phyloP scores from a whole-genome alignment of 2,797 vertebrate genomes.

The Lophius americanus region DNA sequence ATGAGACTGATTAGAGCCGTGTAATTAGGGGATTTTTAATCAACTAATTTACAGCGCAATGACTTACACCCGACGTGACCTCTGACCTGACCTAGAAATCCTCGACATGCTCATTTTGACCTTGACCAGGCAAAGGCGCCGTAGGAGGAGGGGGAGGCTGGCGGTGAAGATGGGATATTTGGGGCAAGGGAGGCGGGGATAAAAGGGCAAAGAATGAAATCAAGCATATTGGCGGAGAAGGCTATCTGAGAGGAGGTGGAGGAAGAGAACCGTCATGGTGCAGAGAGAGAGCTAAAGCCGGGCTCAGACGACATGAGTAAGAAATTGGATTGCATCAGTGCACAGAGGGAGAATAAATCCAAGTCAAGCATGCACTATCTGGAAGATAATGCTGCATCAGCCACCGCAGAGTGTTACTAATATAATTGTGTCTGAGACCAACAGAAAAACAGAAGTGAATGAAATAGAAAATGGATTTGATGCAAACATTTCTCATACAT shows the following conservation, averaged over 20 bases:
- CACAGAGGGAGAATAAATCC: no score
- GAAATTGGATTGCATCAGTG: no score
- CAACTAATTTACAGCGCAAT: constrained; percentile 86
- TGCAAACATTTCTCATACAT: no score
- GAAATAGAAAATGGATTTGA: no score
- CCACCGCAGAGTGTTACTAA: no score
- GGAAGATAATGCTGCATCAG: no score
- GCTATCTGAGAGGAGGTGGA: neutral
- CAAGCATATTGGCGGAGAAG: constrained; percentile 10
- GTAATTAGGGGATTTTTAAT: constrained; percentile 88
- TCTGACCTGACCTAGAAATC: constrained; percentile 66
- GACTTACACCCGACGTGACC: constrained; percentile 63
- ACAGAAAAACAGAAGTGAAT: no score
- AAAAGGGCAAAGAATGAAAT: constrained; percentile 33
- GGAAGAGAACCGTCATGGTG: no score
- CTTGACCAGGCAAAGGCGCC: constrained; percentile 20
- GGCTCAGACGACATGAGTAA: no score
- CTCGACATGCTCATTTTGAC: constrained; percentile 45
- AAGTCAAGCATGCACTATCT: no score
- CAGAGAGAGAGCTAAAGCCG: neutral
- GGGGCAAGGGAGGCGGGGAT: neutral
- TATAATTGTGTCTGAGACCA: no score
- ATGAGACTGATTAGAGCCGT: constrained; percentile 81
- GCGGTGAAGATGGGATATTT: constrained; percentile 16
- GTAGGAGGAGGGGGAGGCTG: neutral